Base-by-base conservation (phyloP, 1,140 invertebrate species). In the Apocrypta bakeri region DNA sequence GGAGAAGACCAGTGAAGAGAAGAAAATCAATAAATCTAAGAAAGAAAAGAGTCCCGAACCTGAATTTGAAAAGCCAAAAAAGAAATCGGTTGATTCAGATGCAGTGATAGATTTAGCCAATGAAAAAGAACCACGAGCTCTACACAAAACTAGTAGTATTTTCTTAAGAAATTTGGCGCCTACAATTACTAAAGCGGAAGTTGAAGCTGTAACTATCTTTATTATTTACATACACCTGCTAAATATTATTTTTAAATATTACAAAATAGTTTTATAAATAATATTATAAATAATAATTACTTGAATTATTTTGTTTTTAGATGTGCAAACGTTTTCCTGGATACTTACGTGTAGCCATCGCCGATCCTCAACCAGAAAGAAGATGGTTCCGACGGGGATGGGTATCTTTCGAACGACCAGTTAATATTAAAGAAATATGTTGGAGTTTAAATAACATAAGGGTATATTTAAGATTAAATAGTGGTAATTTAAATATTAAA, bases 401-500 rank as follows among this genome's bases (percentile, higher is more conserved):
- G 99, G 98, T 99, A 6, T 99, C 99, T 0, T 99, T 99, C 92
- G 96, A 98, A 86, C 93, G 98, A 61, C 96, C 98, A 88, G 98
- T 99, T 9, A 99, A 99, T 90, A 99, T 99, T 83, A 99, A 99
- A 90, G 98, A 99, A 91, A 99, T 99, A 82, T 99, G 99, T 90
- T 99, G 98, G 98, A 98, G 97, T 90, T 93, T 99, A 12, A 99
- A 99, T 88, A 99, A 98, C 87, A 98, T 99, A 83, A 92, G 97
- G 86, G 96, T 98, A 92, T 92, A 90, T 90, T 64, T 73, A 3
- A 25, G 40, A 74, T 80, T 86, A 63, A 79, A 31, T 77, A 73
- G 78, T 27, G 71, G 75, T 64, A 84, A 83, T 84, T 40, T 37
- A 48, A 68, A 68, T 48, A 56, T 25, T 31, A 63, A 33, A 1